Conservation (phyloP, 35 echinoderm and acorn worm genomes). For the Ophioderma brevispina region DNA sequence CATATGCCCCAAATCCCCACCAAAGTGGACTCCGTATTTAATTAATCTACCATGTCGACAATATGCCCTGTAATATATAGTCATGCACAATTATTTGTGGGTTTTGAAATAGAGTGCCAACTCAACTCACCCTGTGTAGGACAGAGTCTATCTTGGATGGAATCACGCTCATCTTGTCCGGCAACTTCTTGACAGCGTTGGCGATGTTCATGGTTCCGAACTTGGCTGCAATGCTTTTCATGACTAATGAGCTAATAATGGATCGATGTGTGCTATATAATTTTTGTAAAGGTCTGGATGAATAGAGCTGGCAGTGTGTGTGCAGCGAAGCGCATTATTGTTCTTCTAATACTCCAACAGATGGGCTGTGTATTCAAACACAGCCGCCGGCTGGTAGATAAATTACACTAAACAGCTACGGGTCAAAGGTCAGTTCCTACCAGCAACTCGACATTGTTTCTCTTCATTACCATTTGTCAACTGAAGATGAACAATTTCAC, state of each 20-base stretch:
- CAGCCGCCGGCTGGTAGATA: not conserved
- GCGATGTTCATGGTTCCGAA: conserved; percentile 72
- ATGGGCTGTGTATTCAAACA: conserved; percentile 3
- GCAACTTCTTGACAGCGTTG: conserved; percentile 37
- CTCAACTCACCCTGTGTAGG: conserved; percentile 61
- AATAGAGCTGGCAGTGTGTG: not conserved
- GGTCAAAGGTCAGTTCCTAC: not conserved
- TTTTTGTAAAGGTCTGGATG: not conserved
- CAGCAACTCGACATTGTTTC: not conserved
- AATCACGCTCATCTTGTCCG: conserved; percentile 66
- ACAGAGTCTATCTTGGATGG: conserved; percentile 71
- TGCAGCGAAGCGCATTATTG: not conserved
- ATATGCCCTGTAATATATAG: no score
- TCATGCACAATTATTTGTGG: no score
- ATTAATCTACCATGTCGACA: no score
- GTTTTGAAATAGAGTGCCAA: no score
- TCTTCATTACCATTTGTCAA: not conserved
- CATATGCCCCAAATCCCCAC: no score
- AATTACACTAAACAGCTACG: not conserved
- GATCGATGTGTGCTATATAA: not conserved
- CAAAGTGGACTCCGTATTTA: no score
- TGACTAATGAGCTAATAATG: not conserved
- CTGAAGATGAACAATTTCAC: not conserved
- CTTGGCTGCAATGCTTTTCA: conserved; percentile 37
- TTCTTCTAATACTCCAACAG: not conserved